These are phyloP conservation scores for Nephila pilipes DNA, from an alignment of 1,140 invertebrate species.

Conservation along the genomic window DNA sequence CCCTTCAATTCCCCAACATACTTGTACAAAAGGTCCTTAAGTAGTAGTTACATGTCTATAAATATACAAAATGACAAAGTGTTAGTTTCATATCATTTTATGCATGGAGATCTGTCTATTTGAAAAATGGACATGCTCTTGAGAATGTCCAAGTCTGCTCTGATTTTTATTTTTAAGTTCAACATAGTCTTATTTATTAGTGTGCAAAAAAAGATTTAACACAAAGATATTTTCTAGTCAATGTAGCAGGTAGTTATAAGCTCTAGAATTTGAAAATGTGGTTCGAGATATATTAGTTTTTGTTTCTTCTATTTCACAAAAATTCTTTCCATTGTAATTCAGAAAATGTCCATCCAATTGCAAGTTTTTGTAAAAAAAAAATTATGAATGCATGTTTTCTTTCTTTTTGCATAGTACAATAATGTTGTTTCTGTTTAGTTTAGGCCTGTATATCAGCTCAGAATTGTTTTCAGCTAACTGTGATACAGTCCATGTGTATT, in stretches of 20 bases:
- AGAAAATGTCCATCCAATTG: not conserved
- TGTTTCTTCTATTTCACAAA: not conserved
- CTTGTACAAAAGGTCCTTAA: not conserved
- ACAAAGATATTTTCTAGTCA: conserved; percentile 28
- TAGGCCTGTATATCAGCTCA: conserved; percentile 28
- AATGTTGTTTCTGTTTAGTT: not conserved
- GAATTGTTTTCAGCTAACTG: conserved; percentile 40
- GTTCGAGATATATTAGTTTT: not conserved
- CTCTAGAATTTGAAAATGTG: conserved; percentile 4
- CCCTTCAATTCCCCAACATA: not conserved
- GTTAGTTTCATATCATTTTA: conserved; percentile 34
- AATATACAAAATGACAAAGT: not conserved
- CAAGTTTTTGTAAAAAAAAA: not conserved
- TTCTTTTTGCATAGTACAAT: not conserved
- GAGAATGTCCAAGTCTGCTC: not conserved
- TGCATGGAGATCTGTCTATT: not conserved
- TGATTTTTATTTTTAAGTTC: not conserved
- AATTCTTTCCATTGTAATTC: not conserved
- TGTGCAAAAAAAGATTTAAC: not conserved
- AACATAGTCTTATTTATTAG: not conserved
- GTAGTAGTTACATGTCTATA: not conserved
- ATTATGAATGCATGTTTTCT: not conserved
- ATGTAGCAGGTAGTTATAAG: conserved; percentile 7
- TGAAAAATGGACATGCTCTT: not conserved
- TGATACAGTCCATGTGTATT: conserved; percentile 3